Percentiles rank a stretch among this genome's conserved stretches.
phyloP scores from a whole-genome alignment of 2,797 vertebrate genomes.

The Channallabes apus region DNA sequence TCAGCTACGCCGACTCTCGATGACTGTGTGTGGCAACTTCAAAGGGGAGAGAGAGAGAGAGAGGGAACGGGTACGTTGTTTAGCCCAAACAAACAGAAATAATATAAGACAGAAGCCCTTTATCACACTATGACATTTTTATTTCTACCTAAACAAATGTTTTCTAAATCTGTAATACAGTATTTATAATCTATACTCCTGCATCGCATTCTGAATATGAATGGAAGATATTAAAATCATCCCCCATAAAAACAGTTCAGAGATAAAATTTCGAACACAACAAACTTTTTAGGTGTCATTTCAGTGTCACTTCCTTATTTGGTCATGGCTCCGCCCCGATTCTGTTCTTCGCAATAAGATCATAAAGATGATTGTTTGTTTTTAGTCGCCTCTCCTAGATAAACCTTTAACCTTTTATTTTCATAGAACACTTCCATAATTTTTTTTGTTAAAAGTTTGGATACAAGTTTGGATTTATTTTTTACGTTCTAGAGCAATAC shows the following conservation, averaged over 20 bases:
- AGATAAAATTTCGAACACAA: background rate
- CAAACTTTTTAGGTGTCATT: background rate
- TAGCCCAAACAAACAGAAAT: slow-evolving; percentile 8
- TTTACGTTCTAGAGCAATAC: no score
- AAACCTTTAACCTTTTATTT: background rate
- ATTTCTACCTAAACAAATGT: background rate
- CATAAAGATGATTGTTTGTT: background rate
- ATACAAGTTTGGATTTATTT: no score
- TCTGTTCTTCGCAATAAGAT: background rate
- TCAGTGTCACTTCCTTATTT: background rate
- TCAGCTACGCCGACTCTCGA: slow-evolving; percentile 28
- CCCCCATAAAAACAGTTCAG: background rate
- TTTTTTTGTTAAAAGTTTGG: background rate
- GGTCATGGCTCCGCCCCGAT: background rate
- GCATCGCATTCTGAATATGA: background rate
- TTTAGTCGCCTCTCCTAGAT: background rate
- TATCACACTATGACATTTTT: background rate
- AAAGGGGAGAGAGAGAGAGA: slow-evolving; percentile 19
- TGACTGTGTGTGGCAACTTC: slow-evolving; percentile 48
- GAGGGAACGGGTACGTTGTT: background rate
- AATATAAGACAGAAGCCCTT: background rate
- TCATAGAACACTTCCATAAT: background rate
- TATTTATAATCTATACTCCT: background rate
- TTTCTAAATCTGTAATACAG: background rate
- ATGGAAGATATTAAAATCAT: background rate